Conservation (phyloP, 1,140 invertebrate species). For the Cherax quadricarinatus region DNA sequence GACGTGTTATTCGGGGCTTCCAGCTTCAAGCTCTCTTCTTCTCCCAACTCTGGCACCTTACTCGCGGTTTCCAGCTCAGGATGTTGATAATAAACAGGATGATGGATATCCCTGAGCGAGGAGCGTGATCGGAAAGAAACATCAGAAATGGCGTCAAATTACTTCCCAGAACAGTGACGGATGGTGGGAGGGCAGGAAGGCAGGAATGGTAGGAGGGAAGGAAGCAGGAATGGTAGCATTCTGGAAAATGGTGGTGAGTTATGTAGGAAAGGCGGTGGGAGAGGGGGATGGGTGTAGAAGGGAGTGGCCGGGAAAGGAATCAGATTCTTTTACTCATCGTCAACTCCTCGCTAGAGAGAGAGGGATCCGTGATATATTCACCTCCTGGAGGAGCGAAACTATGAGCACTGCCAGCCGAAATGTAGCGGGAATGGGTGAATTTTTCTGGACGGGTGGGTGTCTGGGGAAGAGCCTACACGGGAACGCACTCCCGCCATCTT, state of each 20-base stretch:
- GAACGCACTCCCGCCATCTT: conserved; percentile 43
- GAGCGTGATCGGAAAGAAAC: conserved; percentile 48
- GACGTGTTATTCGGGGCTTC: no score
- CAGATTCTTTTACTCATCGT: not conserved
- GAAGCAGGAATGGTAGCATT: no score
- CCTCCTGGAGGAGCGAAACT: not conserved
- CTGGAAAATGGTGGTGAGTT: no score
- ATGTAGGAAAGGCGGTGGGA: no score
- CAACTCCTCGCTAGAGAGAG: not conserved
- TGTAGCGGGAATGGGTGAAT: not conserved
- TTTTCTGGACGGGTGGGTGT: not conserved
- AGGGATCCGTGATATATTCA: not conserved
- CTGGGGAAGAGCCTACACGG: conserved; percentile 17
- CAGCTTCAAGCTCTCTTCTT: not conserved
- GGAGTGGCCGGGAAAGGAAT: not conserved
- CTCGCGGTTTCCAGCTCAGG: no score
- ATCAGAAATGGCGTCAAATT: conserved; percentile 50
- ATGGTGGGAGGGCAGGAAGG: not conserved
- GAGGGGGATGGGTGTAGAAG: no score
- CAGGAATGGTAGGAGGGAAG: no score
- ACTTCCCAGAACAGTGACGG: conserved; percentile 14
- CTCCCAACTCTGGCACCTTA: no score
- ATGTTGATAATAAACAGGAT: conserved; percentile 4
- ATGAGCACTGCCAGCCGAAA: not conserved
- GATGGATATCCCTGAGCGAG: not conserved